These are phyloP conservation scores for Picus viridis DNA, from an alignment of 2,797 vertebrate species.

Conservation along the genomic window DNA sequence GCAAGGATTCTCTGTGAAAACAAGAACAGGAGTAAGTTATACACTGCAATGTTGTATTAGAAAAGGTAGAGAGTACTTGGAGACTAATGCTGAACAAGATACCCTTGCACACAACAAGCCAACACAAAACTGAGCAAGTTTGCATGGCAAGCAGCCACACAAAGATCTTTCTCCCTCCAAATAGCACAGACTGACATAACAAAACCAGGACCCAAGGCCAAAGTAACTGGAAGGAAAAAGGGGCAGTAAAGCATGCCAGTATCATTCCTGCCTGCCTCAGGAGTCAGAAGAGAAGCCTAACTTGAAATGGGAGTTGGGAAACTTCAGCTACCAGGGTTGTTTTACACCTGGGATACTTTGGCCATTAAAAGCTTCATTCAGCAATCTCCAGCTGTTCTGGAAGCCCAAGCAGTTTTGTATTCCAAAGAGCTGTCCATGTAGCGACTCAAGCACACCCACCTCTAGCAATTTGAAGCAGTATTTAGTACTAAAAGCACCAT, in stretches of 20 bases:
- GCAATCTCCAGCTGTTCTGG: not conserved
- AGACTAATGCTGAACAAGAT: not conserved
- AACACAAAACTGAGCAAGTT: not conserved
- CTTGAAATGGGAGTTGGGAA: not conserved
- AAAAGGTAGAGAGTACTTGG: not conserved
- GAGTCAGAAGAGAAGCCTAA: not conserved
- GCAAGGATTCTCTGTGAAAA: constrained; percentile 93
- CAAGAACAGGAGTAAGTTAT: not conserved
- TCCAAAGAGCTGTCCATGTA: not conserved
- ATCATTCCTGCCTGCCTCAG: not conserved
- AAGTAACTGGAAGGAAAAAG: not conserved
- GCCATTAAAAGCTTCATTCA: not conserved
- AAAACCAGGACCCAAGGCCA: not conserved
- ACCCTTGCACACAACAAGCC: not conserved
- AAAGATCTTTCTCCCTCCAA: not conserved
- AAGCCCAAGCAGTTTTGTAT: not conserved
- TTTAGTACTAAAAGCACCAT: not conserved
- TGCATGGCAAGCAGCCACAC: not conserved
- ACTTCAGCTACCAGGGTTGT: not conserved
- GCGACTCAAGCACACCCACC: not conserved
- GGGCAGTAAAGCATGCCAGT: not conserved
- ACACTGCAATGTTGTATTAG: not conserved
- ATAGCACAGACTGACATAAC: not conserved
- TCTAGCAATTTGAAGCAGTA: not conserved
- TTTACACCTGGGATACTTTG: not conserved